Conservation (phyloP, 2,888 invertebrate genomes). For the Cantharis rufa region DNA sequence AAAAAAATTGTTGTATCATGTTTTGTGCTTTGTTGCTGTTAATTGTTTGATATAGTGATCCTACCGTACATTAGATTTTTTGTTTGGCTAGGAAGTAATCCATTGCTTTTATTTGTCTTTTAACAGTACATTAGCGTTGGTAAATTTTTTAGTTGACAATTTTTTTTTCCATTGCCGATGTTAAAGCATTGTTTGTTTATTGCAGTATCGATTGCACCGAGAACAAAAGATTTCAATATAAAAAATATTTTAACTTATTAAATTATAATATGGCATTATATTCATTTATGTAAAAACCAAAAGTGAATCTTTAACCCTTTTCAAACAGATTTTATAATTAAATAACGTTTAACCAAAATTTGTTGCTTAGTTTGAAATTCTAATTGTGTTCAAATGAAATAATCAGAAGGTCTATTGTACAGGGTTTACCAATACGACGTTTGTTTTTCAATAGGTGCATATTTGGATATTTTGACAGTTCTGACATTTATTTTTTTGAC, state of each 20-base stretch:
- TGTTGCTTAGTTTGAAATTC: background rate
- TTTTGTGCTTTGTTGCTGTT: background rate
- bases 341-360: background rate
- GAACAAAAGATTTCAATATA: background rate
- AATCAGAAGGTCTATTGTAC: background rate
- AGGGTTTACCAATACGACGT: too few species aligned
- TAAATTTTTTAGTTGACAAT: background rate
- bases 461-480: too few species aligned
- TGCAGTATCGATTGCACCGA: background rate
- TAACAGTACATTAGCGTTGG: background rate
- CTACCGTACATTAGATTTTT: background rate
- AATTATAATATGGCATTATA: background rate
- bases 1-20: background rate
- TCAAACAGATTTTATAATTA: background rate
- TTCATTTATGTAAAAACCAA: background rate
- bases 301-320: background rate
- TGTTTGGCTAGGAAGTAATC: background rate
- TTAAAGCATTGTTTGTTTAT: background rate
- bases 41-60: background rate
- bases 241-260: background rate
- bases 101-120: background rate
- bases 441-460: too few species aligned
- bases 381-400: background rate
- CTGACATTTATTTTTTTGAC: too few species aligned
- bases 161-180: background rate